Conservation (phyloP, 1,140 invertebrate species). For the Drosophila guanche region DNA sequence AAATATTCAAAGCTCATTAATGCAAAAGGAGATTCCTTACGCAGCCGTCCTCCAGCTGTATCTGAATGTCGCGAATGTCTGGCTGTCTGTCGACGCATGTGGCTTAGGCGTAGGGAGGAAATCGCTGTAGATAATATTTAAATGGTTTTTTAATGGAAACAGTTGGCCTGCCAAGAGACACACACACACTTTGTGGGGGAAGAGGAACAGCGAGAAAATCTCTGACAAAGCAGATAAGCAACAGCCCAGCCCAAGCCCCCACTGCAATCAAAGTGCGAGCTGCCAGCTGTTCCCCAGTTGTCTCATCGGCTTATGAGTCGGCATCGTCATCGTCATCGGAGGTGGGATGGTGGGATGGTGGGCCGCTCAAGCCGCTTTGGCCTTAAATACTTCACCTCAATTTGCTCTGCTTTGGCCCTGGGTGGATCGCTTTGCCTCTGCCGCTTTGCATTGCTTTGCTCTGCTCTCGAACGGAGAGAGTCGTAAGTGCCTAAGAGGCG, state of each 20-base stretch:
- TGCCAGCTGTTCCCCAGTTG: slow-evolving; percentile 6
- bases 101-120: slow-evolving; percentile 22
- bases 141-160: slow-evolving; percentile 74
- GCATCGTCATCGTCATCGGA: too few relatives aligned
- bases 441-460: slow-evolving; percentile 6
- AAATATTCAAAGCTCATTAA: not conserved
- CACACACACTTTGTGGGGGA: not conserved
- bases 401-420: slow-evolving; percentile 25
- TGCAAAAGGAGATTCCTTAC: not conserved
- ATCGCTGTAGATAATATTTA: slow-evolving; percentile 59
- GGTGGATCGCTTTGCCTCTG: not conserved
- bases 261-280: not conserved
- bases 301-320: slow-evolving; percentile 26
- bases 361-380: slow-evolving; percentile 50
- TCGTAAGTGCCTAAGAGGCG: slow-evolving; percentile 7
- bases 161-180: slow-evolving; percentile 3
- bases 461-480: not conserved
- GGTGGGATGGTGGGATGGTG: not conserved
- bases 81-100: not conserved
- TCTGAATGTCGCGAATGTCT: slow-evolving; percentile 28
- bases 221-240: slow-evolving; percentile 32
- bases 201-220: slow-evolving; percentile 15
- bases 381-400: slow-evolving; percentile 64
- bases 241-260: not conserved
- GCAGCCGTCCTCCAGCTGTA: slow-evolving; percentile 18